A percentile compares a stretch with the other conserved stretches of the same genome.
These are phyloP conservation scores for Babyrousa celebensis DNA, from an alignment of 2,797 vertebrate species.

Conservation along the genomic window DNA sequence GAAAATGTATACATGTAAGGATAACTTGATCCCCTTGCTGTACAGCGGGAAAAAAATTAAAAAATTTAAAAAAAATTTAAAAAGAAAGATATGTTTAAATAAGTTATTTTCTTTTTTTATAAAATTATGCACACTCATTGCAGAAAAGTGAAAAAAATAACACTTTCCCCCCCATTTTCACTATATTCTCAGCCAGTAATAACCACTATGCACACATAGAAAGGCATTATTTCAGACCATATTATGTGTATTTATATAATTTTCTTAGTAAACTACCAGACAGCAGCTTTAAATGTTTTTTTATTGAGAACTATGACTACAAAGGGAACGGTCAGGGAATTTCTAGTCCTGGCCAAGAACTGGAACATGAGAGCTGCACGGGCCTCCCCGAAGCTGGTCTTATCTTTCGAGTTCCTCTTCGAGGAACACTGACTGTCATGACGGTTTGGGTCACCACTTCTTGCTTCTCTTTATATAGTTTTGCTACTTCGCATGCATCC, in stretches of 20 bases:
- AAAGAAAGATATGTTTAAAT: not conserved
- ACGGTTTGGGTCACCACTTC: not conserved
- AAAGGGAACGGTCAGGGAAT: not conserved
- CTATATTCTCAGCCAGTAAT: not conserved
- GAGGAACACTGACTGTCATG: not conserved
- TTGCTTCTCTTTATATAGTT: not conserved
- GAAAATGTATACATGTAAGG: too few relatives aligned
- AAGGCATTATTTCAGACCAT: not conserved
- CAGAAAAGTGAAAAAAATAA: slow-evolving; percentile 4
- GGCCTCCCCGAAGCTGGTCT: not conserved
- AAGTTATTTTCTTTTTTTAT: not conserved
- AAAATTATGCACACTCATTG: not conserved
- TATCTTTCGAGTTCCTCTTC: not conserved
- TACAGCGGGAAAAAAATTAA: too few relatives aligned
- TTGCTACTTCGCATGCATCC: not conserved
- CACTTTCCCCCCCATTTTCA: not conserved
- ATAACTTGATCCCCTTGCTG: too few relatives aligned
- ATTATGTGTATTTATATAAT: not conserved
- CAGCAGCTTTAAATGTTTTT: not conserved
- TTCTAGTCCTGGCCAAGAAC: not conserved
- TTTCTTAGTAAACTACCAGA: slow-evolving; percentile 20
- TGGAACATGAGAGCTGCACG: not conserved
- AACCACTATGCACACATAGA: not conserved
- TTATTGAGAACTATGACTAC: not conserved
- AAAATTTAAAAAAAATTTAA: too few relatives aligned